Conservation (phyloP, 1,140 invertebrate species). For the Eumeta japonica region DNA sequence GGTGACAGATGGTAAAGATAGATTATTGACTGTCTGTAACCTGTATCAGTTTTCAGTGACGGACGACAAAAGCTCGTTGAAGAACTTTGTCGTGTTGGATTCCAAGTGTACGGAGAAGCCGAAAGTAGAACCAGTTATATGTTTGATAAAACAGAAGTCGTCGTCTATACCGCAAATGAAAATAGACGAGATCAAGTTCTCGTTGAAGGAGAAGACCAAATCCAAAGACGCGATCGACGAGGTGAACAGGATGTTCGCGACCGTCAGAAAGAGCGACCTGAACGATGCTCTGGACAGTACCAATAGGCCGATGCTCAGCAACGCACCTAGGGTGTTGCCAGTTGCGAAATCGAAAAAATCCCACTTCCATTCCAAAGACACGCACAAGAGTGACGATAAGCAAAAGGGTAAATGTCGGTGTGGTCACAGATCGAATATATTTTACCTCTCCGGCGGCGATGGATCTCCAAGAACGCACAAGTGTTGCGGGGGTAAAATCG, state of each 20-base stretch:
- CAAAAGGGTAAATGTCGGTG: conserved; percentile 20
- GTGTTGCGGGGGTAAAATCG: too few species aligned
- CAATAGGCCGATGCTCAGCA: conserved; percentile 32
- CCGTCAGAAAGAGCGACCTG: conserved; percentile 22
- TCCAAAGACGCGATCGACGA: conserved; percentile 43
- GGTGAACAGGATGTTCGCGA: conserved; percentile 46
- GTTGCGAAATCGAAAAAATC: conserved; percentile 30
- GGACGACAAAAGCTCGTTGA: too few species aligned
- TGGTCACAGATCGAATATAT: conserved; percentile 22
- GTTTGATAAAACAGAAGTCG: conserved; percentile 35
- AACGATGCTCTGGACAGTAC: conserved; percentile 8
- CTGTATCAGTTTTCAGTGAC: conserved; percentile 24
- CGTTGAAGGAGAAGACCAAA: conserved; percentile 33
- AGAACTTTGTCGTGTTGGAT: too few species aligned
- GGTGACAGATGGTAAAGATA: conserved; percentile 18
- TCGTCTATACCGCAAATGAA: conserved; percentile 49
- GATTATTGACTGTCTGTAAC: conserved; percentile 22
- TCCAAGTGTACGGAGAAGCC: too few species aligned
- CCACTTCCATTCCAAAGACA: conserved; percentile 5
- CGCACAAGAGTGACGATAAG: conserved; percentile 1
- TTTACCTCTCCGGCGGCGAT: conserved; percentile 35
- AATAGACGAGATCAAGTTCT: conserved; percentile 36
- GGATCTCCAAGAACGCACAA: conserved; percentile 18
- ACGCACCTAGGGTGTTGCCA: conserved; percentile 36
- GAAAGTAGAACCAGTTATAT: too few species aligned